Conservation (phyloP, 2,797 vertebrate genomes). For the Choloepus didactylus region DNA sequence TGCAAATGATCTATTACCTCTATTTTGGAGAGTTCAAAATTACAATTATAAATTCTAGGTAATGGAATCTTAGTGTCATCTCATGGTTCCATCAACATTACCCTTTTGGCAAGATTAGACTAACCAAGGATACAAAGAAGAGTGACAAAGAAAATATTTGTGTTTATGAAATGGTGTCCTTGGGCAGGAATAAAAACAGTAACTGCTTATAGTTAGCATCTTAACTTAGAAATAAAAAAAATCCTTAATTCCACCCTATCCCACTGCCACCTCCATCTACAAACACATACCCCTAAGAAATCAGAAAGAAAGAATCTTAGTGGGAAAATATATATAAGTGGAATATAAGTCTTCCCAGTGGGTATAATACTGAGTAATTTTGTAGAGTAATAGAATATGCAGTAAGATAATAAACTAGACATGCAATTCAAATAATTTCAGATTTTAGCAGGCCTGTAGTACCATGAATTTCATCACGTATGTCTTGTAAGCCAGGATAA, state of each 20-base stretch:
- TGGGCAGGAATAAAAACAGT: neutral
- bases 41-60: neutral
- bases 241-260: neutral
- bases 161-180: neutral
- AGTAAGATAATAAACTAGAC: neutral
- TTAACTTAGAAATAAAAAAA: slow-evolving; percentile 52
- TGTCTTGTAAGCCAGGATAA: neutral
- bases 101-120: neutral
- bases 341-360: neutral
- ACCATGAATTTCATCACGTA: slow-evolving; percentile 6
- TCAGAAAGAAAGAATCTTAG: neutral
- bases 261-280: fast-evolving
- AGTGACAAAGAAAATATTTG: neutral
- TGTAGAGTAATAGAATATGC: neutral
- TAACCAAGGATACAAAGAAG: neutral
- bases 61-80: neutral
- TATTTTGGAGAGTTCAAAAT: neutral
- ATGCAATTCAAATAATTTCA: neutral
- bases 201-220: neutral
- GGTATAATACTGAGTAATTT: neutral
- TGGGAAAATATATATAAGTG: neutral
- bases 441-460: neutral
- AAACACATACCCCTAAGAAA: neutral
- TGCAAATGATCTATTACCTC: neutral
- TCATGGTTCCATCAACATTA: neutral